Evolutionary conservation across 1,140 invertebrate genomes (phyloP), one percentile per base, ranked within the genome.

Genomic region (Hylyphantes graminicola): DNA sequence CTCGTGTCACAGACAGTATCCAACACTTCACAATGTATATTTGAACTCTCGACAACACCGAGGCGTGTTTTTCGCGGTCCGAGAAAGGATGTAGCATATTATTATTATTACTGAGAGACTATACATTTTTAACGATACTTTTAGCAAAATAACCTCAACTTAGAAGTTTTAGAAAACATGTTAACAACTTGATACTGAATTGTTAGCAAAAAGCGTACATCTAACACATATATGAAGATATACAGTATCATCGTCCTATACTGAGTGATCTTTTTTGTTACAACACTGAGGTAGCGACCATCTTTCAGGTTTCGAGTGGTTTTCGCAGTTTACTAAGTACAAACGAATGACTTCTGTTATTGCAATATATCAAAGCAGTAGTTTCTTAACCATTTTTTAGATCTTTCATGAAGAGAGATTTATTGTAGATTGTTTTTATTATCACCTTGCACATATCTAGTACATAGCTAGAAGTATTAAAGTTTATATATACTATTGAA

Each of bases 371-470:
- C 74, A 85, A 85, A 76, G 82, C 82, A 57, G 82, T 85, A 85
- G 74, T 85, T 76, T 83, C 80, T 85, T 85, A 85, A 76, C 73
- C 76, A 35, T 80, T 12, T 65, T n/a, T 85, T 85, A 85, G 80
- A 75, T 75, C 80, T 83, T 83, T 83, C 80, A 48, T 21, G 80
- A 72, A n/a, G 70, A 74, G 68, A 75, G 70, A 81, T 77, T 65
- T 82, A 68, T 70, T 68, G 74, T 76, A 85, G 82, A 85, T 77
- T 61, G 82, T 85, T 85, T 85, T 85, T 85, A n/a, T n/a, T n/a
- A 85, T 70, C 82, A 85, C 82, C 35, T 35, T 85, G 82, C 82
- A 85, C 82, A 85, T 85, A 85, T 85, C 82, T 85, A 85, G 82
- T 85, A 72, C 12, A 83, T 85, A 85, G 82, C 63, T 85, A 68